Percentiles rank a stretch among this genome's conserved stretches.
Evolutionary conservation across 2,888 invertebrate genomes (phyloP).

Genomic region (Megamerina dolium): DNA sequence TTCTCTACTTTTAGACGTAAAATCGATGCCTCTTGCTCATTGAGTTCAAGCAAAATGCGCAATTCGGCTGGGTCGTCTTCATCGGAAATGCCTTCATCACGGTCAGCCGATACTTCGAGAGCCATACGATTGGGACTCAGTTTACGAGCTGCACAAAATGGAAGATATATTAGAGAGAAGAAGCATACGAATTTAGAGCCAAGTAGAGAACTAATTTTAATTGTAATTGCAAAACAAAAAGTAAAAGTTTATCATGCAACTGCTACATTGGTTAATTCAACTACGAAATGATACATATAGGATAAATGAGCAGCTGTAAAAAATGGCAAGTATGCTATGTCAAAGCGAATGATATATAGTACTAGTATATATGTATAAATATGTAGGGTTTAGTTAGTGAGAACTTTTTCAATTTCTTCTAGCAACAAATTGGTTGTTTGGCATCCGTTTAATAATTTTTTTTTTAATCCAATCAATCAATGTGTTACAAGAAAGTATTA

Average conservation of each 20-base stretch:
- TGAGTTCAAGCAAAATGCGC: constrained; percentile 76
- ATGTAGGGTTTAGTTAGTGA: constrained; percentile 7
- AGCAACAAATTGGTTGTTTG: no score
- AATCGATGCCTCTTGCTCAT: constrained; percentile 83
- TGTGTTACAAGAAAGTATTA: no score
- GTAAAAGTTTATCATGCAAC: constrained; percentile 7
- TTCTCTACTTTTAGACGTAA: constrained; percentile 78
- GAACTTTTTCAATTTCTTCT: no score
- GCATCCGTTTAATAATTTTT: no score
- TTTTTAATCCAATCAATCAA: no score
- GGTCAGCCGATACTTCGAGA: constrained; percentile 62
- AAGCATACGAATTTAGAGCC: neutral
- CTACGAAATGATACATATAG: no score
- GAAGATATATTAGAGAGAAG: neutral
- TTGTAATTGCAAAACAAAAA: neutral
- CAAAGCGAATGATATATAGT: no score
- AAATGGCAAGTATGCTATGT: constrained; percentile 54
- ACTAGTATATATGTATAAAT: constrained; percentile 11
- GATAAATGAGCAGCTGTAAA: constrained; percentile 50
- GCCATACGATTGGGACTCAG: constrained; percentile 63
- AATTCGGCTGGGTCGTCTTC: constrained; percentile 79
- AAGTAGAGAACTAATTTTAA: neutral
- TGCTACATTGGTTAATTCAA: neutral
- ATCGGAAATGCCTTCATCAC: constrained; percentile 68
- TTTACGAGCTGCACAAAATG: constrained; percentile 62